Evolutionary conservation across 2,113 vertebrate genomes (phyloP), one percentile per base, ranked within the genome.

Genomic region (Nothoprocta pentlandii): DNA sequence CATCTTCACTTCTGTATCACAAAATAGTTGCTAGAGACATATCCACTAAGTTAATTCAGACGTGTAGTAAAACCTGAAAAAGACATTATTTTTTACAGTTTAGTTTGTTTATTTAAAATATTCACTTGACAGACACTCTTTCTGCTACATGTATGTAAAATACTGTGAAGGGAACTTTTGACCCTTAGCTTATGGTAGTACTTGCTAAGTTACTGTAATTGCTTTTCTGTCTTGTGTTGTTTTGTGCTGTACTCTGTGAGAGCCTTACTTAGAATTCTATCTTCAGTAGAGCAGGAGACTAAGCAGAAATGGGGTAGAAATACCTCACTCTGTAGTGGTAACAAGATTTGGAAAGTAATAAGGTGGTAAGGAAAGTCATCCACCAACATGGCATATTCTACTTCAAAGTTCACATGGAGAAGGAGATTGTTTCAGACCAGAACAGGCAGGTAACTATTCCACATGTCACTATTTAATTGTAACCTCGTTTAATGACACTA

Each of bases 1-100:
- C 51, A 46, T 46, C 12, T 81, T 49, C 3, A 28, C 10, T 75
- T 59, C 6, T 5, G 12, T 16, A 11, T 36, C 13, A 16, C 25
- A 46, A 9, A 2, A n/a, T 20, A 42, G 4, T 64, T 58, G 20
- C 23, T 85, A 1, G 46, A 32, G 44, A 6, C 0, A 0, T 23
- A 51, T 66, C 6, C 7, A 54, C 78, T 53, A 67, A 15, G 20
- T 62, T 12, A 73, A 66, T 74, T 73, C 28, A 74, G 23, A 80
- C 8, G 10, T 59, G 7, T 20, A 81, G 6, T 11, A 92, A 70
- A 91, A 39, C 6, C 21, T 68, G 58, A 19, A 64, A 70, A 79
- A 2, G 32, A 10, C 6, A 22, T 26, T 2, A 9, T 16, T 49
- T 32, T 66, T 10, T 14, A 26, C 11, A 32, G 16, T 77, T 36